These are phyloP conservation scores for Calcarius ornatus DNA, from an alignment of 2,113 vertebrate genomes.

Conservation along the genomic window DNA sequence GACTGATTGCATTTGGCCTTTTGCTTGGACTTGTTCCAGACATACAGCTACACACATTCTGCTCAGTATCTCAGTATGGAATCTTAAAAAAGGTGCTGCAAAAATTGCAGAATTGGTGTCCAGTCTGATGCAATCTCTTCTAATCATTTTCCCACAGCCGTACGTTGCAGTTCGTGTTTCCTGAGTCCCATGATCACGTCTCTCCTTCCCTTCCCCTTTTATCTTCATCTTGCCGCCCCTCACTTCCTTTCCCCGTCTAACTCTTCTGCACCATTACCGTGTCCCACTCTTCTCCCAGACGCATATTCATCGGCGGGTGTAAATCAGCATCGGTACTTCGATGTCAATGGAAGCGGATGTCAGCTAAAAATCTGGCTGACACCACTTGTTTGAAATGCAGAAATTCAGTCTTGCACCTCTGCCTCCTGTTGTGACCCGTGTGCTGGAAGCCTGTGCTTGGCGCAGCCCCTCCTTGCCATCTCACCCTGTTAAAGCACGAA, in stretches of 20 bases:
- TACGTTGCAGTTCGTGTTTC: background rate
- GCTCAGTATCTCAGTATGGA: background rate
- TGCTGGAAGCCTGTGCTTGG: background rate
- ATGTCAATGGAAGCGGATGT: fast-evolving
- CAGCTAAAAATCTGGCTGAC: slow-evolving; percentile 2
- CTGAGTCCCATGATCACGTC: background rate
- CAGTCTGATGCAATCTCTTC: slow-evolving; percentile 29
- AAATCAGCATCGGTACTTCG: background rate
- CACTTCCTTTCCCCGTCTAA: slow-evolving; percentile 11
- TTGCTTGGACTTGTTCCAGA: slow-evolving; percentile 32
- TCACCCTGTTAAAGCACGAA: background rate
- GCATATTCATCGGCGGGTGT: background rate
- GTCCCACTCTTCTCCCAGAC: background rate
- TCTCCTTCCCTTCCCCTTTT: slow-evolving; percentile 17
- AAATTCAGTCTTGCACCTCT: background rate
- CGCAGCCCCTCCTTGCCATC: background rate
- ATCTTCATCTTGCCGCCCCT: background rate
- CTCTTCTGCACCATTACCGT: background rate
- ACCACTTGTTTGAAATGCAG: slow-evolving; percentile 29
- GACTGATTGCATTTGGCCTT: slow-evolving; percentile 12
- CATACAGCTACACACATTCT: background rate
- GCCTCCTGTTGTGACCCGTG: background rate
- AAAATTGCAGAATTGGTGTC: slow-evolving; percentile 23
- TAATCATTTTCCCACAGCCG: slow-evolving; percentile 16
- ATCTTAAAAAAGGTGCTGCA: slow-evolving; percentile 59